These are phyloP conservation scores for Alexandromys fortis DNA, from an alignment of 2,113 vertebrate genomes.

Conservation along the genomic window DNA sequence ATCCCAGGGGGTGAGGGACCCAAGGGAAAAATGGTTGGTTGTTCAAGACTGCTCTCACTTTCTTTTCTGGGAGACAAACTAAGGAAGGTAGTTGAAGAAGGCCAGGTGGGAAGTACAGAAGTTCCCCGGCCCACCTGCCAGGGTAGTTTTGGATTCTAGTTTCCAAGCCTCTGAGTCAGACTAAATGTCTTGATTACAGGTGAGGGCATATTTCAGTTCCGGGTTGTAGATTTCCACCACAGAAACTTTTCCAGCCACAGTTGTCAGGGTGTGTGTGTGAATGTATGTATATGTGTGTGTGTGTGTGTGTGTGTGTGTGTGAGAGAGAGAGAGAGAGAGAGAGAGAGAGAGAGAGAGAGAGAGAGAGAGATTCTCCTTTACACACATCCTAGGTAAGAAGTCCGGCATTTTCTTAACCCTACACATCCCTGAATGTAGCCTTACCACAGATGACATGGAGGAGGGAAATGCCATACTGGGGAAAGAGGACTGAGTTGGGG, in stretches of 20 bases:
- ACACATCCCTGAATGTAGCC: neutral
- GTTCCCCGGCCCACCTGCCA: constrained; percentile 25
- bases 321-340: no score
- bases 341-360: no score
- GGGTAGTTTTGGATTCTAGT: constrained; percentile 64
- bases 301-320: neutral
- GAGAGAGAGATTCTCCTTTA: neutral
- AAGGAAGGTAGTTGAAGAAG: neutral
- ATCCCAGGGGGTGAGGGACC: neutral
- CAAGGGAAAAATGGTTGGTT: neutral
- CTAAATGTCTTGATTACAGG: constrained; percentile 63
- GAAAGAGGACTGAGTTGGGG: neutral
- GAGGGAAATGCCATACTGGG: neutral
- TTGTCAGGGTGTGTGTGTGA: neutral
- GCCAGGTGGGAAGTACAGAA: constrained; percentile 11
- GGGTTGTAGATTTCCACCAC: constrained; percentile 67
- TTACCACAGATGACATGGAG: neutral
- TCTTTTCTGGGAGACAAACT: neutral
- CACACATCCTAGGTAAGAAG: neutral
- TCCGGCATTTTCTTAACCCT: neutral
- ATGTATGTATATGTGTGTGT: neutral
- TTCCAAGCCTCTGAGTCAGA: constrained; percentile 75
- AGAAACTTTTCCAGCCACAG: constrained; percentile 51
- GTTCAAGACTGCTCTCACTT: neutral
- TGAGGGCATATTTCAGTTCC: constrained; percentile 63